A percentile compares a stretch with the other conserved stretches of the same genome.
Evolutionary conservation across 2,888 invertebrate species (phyloP).

Genomic region (Scaptomyza flava): DNA sequence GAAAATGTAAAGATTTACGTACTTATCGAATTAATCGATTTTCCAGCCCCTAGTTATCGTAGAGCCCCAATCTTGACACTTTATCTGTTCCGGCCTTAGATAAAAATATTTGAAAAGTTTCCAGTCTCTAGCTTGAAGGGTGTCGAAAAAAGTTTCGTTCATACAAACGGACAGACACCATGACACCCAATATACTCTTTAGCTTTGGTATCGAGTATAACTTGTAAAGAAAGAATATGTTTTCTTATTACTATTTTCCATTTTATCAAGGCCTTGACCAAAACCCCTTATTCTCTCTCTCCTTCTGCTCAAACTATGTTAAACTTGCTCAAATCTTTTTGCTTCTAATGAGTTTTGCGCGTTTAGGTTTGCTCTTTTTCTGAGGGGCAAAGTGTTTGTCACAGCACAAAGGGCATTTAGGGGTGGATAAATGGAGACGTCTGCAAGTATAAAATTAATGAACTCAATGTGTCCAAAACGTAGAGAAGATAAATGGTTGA

Average conservation of each 20-base stretch:
- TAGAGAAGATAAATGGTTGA: slow-evolving; percentile 25
- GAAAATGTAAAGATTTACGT: too few species aligned
- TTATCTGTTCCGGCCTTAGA: too few species aligned
- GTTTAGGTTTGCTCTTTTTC: slow-evolving; percentile 3
- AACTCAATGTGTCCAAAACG: slow-evolving; percentile 31
- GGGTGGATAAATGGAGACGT: not conserved
- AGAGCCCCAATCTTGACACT: too few species aligned
- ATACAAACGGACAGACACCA: too few species aligned
- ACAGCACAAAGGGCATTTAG: slow-evolving; percentile 28
- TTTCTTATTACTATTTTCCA: slow-evolving; percentile 12
- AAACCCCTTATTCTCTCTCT: not conserved
- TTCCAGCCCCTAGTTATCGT: too few species aligned
- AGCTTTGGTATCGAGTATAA: not conserved
- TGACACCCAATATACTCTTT: too few species aligned
- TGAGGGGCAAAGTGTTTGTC: slow-evolving; percentile 10
- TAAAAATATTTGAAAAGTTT: too few species aligned
- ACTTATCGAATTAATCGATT: too few species aligned
- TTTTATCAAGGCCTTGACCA: not conserved
- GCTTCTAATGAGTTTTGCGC: slow-evolving; percentile 45
- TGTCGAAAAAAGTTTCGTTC: too few species aligned
- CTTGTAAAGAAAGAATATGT: slow-evolving; percentile 40
- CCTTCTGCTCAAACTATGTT: not conserved
- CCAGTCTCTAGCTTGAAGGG: too few species aligned
- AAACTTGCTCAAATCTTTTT: slow-evolving; percentile 21
- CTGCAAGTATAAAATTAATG: slow-evolving; percentile 45